Evolutionary conservation across 2,113 vertebrate species (phyloP), one percentile per base, ranked within the genome.

Genomic region (crab-eating macaque (Macaca fascicularis)): DNA sequence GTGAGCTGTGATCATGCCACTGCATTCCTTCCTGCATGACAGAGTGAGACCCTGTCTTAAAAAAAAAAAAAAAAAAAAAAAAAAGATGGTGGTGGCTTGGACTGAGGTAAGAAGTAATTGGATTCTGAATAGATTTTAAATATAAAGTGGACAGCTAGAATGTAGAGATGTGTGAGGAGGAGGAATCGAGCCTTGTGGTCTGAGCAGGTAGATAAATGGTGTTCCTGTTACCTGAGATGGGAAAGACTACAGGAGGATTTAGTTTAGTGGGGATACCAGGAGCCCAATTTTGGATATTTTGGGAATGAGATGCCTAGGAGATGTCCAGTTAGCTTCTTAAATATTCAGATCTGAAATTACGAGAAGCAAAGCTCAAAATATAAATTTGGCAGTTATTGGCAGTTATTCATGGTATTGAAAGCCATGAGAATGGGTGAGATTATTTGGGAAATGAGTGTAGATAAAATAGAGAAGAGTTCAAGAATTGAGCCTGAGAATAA

Each of bases 111-210:
- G 57, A 89, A 93, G 25, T 84, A 19, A 69, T 48, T 89, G 25
- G 57, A 48, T 96, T 93, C 67, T 89, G 57, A 72, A 38, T 64
- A 84, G 52, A 61, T 84, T 93, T 94, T 80, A 64, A 89, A 48
- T 10, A 19, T 79, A 55, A 91, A 78, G 6, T 17, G 70, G n/a
- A 86, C 50, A 85, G 32, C n/a, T 82, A 85, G 50, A 79, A 61
- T 82, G 22, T 76, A 43, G 67, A 61, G n/a, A 12, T 45, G 20
- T 45, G 38, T 86, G 75, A 97, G 57, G 27, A 64, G 52, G 23
- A 45, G 45, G 35, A 81, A 59, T 69, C 35, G 23, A 67, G 50
- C 20, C 55, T 95, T 89, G 79, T 57, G 61, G 7, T 32, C 27
- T 79, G 10, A 67, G 32, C 35, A 92, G 0, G 70, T 83, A 55